Base-by-base conservation (phyloP, 2,797 vertebrate genomes). In the Gymnocypris eckloni region DNA sequence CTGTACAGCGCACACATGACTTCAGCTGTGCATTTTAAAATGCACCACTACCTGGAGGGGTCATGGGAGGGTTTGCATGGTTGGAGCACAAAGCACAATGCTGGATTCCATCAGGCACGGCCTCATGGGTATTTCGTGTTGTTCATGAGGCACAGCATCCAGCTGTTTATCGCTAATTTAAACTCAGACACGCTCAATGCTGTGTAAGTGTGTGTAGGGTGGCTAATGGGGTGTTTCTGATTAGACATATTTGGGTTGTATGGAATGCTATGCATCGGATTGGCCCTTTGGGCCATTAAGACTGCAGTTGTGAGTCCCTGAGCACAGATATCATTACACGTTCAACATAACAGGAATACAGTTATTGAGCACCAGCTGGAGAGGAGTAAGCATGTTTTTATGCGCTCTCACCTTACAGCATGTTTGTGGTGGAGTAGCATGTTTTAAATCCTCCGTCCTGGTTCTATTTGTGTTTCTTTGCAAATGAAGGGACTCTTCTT, bases 81-180 rank as follows among this genome's bases (percentile, higher is more conserved):
- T 83, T 87, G 43, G 45, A 72, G 70, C 33, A 45, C 64, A 79
- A 79, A 83, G 76, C 41, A 45, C 64, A 79, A 79, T 85, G 70
- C 71, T 88, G 84, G 77, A 80, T 54, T 79, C 33, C 67, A 79
- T 64, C n/a, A 79, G 48, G 3, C 20, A 71, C 20, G 81, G 16
- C 48, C 76, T 50, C 59, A 45, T 70, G 81, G 56, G 81, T 82
- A 76, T 72, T 83, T 59, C 2, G 45, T 84, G 78, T 84, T 84
- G 86, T 82, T 56, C 16, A 78, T 43, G 76, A 72, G 69, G 66
- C 56, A 72, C 50, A 79, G 33, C 77, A 85, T 73, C 39, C 70
- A 61, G 84, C 71, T 78, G 72, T 86, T 86, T 86, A 81, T 79
- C 28, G 43, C 72, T 76, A 79, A 87, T 82, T 90, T 52, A 81